Evolutionary conservation across 2,113 vertebrate genomes (phyloP).

Genomic region (Hoplias malabaricus): DNA sequence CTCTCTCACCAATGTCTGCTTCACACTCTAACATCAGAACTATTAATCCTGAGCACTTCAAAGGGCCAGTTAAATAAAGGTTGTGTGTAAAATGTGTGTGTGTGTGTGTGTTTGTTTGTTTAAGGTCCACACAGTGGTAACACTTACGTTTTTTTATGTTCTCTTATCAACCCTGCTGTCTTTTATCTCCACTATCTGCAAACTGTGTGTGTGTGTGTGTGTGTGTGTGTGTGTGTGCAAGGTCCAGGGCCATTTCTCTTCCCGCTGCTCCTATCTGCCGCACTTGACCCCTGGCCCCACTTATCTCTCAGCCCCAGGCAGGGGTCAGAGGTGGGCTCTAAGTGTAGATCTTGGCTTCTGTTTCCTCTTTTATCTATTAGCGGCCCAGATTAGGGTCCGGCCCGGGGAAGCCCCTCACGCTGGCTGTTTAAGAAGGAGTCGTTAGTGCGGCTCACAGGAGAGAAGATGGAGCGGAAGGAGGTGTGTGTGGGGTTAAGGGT

Average conservation of each 20-base stretch:
- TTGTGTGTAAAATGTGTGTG: constrained; percentile 49
- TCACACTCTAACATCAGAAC: too few relatives aligned
- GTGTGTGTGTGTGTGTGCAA: not conserved
- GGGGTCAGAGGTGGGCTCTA: constrained; percentile 20
- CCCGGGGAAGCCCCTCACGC: not conserved
- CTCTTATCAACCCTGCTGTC: constrained; percentile 19
- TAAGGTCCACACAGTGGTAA: not conserved
- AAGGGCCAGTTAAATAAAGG: too few relatives aligned
- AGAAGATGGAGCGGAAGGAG: too few relatives aligned
- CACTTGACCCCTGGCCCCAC: constrained; percentile 31
- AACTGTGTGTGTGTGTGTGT: not conserved
- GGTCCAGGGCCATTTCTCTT: constrained; percentile 14
- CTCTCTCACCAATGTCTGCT: too few relatives aligned
- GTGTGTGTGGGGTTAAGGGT: not conserved
- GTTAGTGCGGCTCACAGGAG: not conserved
- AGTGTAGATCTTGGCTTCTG: constrained; percentile 3
- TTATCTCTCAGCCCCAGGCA: constrained; percentile 29
- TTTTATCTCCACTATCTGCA: constrained; percentile 21
- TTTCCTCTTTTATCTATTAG: constrained; percentile 28
- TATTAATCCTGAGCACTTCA: too few relatives aligned
- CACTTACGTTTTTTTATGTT: not conserved
- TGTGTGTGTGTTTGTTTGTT: constrained; percentile 8
- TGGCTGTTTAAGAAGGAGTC: not conserved
- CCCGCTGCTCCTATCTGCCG: constrained; percentile 9
- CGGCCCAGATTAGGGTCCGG: constrained; percentile 1